Evolutionary conservation across 2,113 vertebrate species (phyloP), one percentile per base, ranked within the genome.

Genomic region (Tragelaphus strepsiceros): DNA sequence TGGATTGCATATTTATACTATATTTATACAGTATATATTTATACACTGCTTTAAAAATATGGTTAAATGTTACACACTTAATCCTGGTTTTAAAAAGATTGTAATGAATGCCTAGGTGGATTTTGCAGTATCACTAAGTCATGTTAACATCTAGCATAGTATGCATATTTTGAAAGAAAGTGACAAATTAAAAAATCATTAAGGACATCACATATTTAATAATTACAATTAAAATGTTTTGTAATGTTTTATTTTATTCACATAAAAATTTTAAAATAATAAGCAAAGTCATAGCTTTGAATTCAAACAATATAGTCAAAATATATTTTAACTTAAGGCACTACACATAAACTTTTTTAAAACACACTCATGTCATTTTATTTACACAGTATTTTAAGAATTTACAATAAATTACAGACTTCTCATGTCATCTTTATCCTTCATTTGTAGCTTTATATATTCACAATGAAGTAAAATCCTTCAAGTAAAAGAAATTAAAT

Each of bases 271-370:
- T 93, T 59, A 71, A 96, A 88, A 97, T 96, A 51, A 91, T 82
- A 94, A 85, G 78, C 51, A 94, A 96, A 91, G 32, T 85, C 26
- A 71, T 95, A 96, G 59, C 74, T 74, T 84, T 62, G 51, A 94
- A 95, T 88, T 87, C 67, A 92, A 92, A 89, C 78, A 91, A 97
- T 77, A 92, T 15, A 89, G 62, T 94, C 56, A 98, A 98, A 95
- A 96, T 91, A 91, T 61, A 78, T 92, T 98, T 71, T 84, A 81
- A 95, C 89, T 97, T 97, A 98, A 98, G 97, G 98, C 97, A 98
- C 93, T 93, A 86, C 51, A 94, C 88, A 97, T 32, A 94, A 28
- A 86, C 58, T 82, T 95, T 58, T 92, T 92, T 96, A 92, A 92
- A 96, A 53, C 35, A 90, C 15, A 96, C 13, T 96, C 71, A 81